Evolutionary conservation across 2,113 vertebrate genomes (phyloP).

Genomic region (Otocyon megalotis): DNA sequence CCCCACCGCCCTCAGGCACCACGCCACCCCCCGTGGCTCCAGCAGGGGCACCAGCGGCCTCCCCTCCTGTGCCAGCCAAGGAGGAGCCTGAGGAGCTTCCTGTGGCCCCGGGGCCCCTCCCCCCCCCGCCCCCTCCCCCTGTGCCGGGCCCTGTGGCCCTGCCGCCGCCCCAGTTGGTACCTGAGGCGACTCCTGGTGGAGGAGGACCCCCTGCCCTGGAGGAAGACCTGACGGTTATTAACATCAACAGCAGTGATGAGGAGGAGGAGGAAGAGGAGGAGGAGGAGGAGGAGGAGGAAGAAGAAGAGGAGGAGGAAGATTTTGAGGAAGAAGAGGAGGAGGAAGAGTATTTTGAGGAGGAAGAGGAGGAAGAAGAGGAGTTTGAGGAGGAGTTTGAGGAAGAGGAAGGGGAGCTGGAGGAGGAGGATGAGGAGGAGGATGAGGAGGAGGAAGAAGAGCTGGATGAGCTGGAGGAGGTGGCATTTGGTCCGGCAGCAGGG

Average conservation of each 20-base stretch:
- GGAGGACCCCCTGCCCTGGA: conserved; percentile 79
- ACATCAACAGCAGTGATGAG: conserved; percentile 94
- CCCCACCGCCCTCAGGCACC: conserved; percentile 39
- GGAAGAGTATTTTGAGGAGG: conserved; percentile 90
- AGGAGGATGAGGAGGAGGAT: conserved; percentile 89
- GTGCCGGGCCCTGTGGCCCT: conserved; percentile 56
- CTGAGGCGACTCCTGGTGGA: conserved; percentile 66
- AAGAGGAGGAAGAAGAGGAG: conserved; percentile 88
- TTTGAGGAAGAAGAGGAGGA: conserved; percentile 88
- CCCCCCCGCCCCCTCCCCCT: conserved; percentile 40
- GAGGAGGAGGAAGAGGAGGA: conserved; percentile 91
- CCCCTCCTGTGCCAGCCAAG: conserved; percentile 60
- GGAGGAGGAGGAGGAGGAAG: conserved; percentile 19
- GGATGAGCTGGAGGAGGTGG: conserved; percentile 80
- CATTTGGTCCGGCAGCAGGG: conserved; percentile 70
- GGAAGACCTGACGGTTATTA: conserved; percentile 91
- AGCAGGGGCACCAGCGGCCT: conserved; percentile 19
- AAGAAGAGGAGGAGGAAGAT: conserved; percentile 81
- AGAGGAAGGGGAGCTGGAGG: conserved; percentile 88
- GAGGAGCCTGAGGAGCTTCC: conserved; percentile 67
- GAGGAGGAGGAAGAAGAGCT: conserved; percentile 84
- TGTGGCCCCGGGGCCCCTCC: conserved; percentile 58
- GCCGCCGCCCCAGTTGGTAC: conserved; percentile 69
- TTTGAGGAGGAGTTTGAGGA: conserved; percentile 89
- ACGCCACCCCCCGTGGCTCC: conserved; percentile 4